Evolutionary conservation across 2,888 invertebrate species (phyloP), one percentile per base, ranked within the genome.

Genomic region (Tetranychus piercei): DNA sequence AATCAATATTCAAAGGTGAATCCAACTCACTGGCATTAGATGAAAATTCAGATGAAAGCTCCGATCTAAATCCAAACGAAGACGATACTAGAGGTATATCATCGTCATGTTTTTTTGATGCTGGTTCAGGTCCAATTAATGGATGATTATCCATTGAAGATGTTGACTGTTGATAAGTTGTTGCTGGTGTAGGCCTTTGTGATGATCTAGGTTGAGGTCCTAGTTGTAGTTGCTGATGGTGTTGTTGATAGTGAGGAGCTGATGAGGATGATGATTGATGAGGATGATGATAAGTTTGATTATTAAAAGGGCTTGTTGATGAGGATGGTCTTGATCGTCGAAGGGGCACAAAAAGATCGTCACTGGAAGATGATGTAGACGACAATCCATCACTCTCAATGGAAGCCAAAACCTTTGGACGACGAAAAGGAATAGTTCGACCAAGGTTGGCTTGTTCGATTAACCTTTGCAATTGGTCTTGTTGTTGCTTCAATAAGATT

Each of bases 331-430:
- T 9, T 15, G 55, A 55, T 55, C 55, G 55, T 55, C 55, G 9
- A 55, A 55, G 55, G 9, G 55, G 55, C 55, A 55, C 55, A 55
- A 55, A 55, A 15, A 72, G 72, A 45, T 76, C 76, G 23, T 75
- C 75, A 73, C 75, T 75, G 44, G 75, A 72, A 15, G 75, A 74
- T 44, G 73, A 72, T 15, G 77, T 74, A 1, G 74, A 43, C 64
- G 78, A 78, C 5, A 79, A 73, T 20, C 78, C 79, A 71, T 79
- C 79, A 71, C 78, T 79, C 64, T 79, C 79, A 77, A 79, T 78
- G 34, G 79, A 79, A 18, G 79, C 79, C 69, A 79, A 74, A 43
- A 76, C 45, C 71, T 77, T 77, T 18, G 64, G 65, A 22, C 23
- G 23, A n/a, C 11, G 75, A 66, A 8, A 73, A 11, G 45, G 66